Conservation (phyloP, 2,888 invertebrate genomes). For the Mimachlamys varia region DNA sequence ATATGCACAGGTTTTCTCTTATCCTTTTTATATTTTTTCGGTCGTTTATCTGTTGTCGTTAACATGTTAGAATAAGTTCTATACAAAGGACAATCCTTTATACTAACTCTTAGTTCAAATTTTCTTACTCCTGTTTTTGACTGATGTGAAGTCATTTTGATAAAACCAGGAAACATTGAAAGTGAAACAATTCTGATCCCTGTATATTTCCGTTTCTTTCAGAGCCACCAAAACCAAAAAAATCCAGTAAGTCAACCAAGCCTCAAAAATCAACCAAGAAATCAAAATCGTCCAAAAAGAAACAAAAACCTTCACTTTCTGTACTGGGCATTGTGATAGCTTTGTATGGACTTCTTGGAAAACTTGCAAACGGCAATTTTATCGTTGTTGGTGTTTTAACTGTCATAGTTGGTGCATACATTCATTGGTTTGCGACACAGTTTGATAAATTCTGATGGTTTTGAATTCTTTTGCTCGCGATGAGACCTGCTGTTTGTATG, state of each 20-base stretch:
- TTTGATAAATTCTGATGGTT: background rate
- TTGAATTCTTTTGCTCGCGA: no score
- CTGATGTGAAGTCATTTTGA: background rate
- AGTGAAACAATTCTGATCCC: background rate
- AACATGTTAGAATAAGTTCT: no score
- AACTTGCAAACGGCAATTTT: background rate
- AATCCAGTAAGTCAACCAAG: constrained; percentile 25
- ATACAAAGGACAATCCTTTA: no score
- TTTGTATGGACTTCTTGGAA: background rate
- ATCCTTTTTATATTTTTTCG: background rate
- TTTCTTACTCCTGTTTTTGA: background rate
- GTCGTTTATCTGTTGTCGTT: no score
- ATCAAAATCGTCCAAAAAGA: constrained; percentile 34
- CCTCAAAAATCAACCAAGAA: background rate
- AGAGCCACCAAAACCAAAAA: background rate
- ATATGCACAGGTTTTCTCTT: background rate
- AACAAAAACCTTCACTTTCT: background rate
- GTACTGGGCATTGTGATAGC: background rate
- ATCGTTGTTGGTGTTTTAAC: constrained; percentile 15
- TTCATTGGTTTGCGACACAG: background rate
- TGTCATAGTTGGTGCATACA: constrained; percentile 14
- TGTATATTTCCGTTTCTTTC: constrained; percentile 21
- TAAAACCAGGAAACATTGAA: background rate
- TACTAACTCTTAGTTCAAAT: background rate
- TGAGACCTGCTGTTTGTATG: no score